Base-by-base conservation (phyloP, 1,140 invertebrate genomes). In the Protaetia brevitarsis region DNA sequence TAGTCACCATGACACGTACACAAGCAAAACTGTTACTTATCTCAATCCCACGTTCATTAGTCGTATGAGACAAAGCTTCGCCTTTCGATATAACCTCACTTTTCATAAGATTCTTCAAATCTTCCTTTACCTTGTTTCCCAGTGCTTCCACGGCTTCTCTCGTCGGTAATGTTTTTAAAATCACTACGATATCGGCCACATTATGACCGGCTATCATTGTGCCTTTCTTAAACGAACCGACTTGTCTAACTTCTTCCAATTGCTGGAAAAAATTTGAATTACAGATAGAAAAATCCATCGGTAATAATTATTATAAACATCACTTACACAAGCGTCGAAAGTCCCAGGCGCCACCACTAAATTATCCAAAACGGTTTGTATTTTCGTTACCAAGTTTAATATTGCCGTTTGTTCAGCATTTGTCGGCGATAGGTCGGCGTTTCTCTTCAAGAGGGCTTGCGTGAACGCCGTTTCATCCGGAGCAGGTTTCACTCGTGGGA, bases 181-280 rank as follows among this genome's bases (percentile, higher is more conserved):
- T 97, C 7, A 99, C 94, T 3, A 99, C 96, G 71, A 99, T 91
- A 78, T 99, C 96, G 16, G 96, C 97, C 0, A 96, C 88, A 78
- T 96, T 97, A 74, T 96, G 92, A 1, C 95, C 95, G 4, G 93
- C 90, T 72, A 98, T 87, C 90, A 99, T 98, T 7, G 96, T 99
- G 0, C 96, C 96, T 79, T 99, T 98, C 78, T 99, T 99, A 74
- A 96, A 98, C 0, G 96, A 96, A 0, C 97, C 97, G 51, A 98
- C 95, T 82, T 96, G 94, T 10, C 95, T 84, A 0, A 97, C 93
- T 80, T 97, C 95, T 76, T 98, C 95, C 29, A 98, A 83, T 92
- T 97, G 94, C 94, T 96, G 78, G 79, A 73, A 73, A 61, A 64
- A 69, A 70, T 37, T 34, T 37, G 8, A 21, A 59, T 41, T 31